Evolutionary conservation across 2,797 vertebrate genomes (phyloP).

Genomic region (Lutjanus campechanus): DNA sequence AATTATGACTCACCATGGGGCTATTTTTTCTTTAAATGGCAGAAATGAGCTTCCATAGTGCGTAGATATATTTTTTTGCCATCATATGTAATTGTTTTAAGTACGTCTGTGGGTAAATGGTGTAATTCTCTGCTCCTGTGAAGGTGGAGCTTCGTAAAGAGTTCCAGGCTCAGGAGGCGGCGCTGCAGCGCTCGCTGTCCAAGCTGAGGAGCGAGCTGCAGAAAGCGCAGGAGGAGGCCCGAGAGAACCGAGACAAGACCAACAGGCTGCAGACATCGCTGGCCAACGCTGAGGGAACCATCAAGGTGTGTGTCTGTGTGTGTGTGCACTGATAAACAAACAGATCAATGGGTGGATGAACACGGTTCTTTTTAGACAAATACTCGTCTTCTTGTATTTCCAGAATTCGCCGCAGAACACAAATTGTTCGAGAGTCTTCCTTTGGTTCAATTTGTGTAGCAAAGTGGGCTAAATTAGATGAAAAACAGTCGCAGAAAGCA

Average conservation of each 20-base stretch:
- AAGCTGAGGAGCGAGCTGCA: slow-evolving; percentile 95
- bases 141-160: slow-evolving; percentile 94
- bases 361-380: background rate
- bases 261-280: slow-evolving; percentile 94
- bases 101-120: background rate
- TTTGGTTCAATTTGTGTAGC: slow-evolving; percentile 7
- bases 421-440: background rate
- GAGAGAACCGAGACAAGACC: slow-evolving; percentile 93
- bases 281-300: slow-evolving; percentile 91
- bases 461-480: slow-evolving; percentile 46
- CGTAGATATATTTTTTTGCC: no score
- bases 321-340: background rate
- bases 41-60: no score
- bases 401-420: background rate
- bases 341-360: background rate
- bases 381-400: background rate
- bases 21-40: no score
- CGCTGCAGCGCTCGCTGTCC: slow-evolving; percentile 93
- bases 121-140: background rate
- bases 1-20: no score
- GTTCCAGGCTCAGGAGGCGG: slow-evolving; percentile 94
- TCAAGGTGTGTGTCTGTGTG: slow-evolving; percentile 87
- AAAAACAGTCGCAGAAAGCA: slow-evolving; percentile 42
- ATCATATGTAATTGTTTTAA: no score
- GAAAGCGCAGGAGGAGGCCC: slow-evolving; percentile 94